Base-by-base conservation (phyloP, 2,113 vertebrate genomes). In the Geococcyx californianus region DNA sequence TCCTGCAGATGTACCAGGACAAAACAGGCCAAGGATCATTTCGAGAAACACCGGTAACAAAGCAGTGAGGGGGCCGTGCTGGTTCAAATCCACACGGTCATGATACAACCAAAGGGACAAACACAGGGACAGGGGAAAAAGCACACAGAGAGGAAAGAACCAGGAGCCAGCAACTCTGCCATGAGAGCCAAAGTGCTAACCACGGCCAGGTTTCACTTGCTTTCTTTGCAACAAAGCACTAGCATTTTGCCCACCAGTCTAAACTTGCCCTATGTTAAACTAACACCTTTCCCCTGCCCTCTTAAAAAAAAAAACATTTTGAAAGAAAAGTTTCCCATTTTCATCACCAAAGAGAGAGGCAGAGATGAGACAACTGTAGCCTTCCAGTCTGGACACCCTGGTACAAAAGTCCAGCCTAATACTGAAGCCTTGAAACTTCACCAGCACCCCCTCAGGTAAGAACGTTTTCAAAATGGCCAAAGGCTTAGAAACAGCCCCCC, bases 61-160 rank as follows among this genome's bases (percentile, higher is more conserved):
- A 73, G 68, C 1, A 0, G 13, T 16, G 16, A 64, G 79, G 58
- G n/a, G 54, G 10, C 33, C 44, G 13, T 0, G 0, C 11, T n/a
- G 79, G 38, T 60, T 76, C 70, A 51, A 31, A 55, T 16, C 21
- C 10, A 51, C 0, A 0, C 20, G 38, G 21, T 10, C 16, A 16
- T 9, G 29, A 67, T 25, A 36, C 33, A 86, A 62, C 52, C 70
- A 40, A 72, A 38, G 55, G 25, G 51, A 60, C n/a, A 55, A 75
- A 76, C 16, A 16, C 58, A 68, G 63, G 45, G 54, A 66, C 26
- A 33, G 11, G 31, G 49, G 84, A 87, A 47, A 83, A 83, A 47
- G 54, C 52, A 79, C 38, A 52, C 2, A 12, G 67, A 75, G 47
- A 16, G 54, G 21, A 91, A 58, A 79, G 58, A 91, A 89, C 9